phyloP scores from a whole-genome alignment of 2,888 invertebrate genomes.

The Agrilus cyanescens region DNA sequence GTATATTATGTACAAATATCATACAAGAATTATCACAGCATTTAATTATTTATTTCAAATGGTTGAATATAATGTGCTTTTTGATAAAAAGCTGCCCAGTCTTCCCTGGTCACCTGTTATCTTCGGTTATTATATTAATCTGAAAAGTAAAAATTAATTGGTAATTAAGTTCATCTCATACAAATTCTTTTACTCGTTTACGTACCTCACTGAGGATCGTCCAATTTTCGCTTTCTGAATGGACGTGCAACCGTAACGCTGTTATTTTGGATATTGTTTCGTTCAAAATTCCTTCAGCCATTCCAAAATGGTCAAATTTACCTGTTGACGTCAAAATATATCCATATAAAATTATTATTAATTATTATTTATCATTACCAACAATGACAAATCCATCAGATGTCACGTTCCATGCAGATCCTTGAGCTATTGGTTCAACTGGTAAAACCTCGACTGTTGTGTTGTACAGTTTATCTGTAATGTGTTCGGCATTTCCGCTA shows the following conservation, averaged over 20 bases:
- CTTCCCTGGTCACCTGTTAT: background rate
- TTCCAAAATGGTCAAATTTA: constrained; percentile 67
- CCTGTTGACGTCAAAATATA: no score
- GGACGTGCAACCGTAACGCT: constrained; percentile 65
- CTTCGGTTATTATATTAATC: background rate
- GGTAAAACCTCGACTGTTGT: constrained; percentile 74
- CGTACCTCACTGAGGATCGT: constrained; percentile 82
- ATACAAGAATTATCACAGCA: no score
- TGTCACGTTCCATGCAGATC: constrained; percentile 47
- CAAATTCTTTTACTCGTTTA: constrained; percentile 5
- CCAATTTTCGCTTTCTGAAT: constrained; percentile 76
- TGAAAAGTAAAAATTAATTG: background rate
- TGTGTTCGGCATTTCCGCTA: constrained; percentile 84
- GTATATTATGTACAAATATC: no score
- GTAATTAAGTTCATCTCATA: background rate
- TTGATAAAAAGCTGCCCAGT: no score
- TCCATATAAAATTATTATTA: background rate
- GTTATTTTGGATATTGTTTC: constrained; percentile 54
- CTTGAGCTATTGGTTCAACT: constrained; percentile 31
- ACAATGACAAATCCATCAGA: constrained; percentile 58
- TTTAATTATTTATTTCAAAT: no score
- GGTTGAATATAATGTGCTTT: no score
- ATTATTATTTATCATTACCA: constrained; percentile 34
- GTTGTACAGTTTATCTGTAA: constrained; percentile 76
- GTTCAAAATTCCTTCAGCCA: constrained; percentile 62